These are phyloP conservation scores for Varecia variegata DNA, from an alignment of 2,797 vertebrate genomes.

Conservation along the genomic window DNA sequence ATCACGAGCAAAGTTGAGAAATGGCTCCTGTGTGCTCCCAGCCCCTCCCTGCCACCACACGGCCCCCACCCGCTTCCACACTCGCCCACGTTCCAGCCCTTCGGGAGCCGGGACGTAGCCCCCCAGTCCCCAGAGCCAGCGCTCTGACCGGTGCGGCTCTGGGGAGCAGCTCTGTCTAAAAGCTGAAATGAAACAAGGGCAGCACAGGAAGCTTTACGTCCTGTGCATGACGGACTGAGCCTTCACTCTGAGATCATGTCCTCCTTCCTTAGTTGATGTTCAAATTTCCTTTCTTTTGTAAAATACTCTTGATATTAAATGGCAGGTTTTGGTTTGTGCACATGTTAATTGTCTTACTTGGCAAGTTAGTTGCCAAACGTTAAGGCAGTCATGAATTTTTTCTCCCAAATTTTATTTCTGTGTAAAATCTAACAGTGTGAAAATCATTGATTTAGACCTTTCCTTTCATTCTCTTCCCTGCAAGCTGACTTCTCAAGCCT, in stretches of 20 bases:
- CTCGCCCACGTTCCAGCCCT: not conserved
- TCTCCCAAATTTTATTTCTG: no score
- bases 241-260: not conserved
- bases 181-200: not conserved
- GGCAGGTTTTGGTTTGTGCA: not conserved
- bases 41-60: no score
- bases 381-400: not conserved
- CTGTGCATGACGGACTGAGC: no score
- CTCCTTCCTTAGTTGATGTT: not conserved
- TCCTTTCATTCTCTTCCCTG: not conserved
- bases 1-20: not conserved
- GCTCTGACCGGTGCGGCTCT: not conserved
- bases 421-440: not conserved
- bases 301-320: not conserved
- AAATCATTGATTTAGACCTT: not conserved
- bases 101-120: not conserved
- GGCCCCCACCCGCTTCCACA: not conserved
- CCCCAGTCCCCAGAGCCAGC: accelerated
- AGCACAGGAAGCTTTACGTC: not conserved
- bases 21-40: no score
- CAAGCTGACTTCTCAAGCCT: not conserved
- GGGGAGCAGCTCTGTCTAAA: not conserved
- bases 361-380: not conserved
- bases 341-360: not conserved
- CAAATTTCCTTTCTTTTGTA: not conserved